Evolutionary conservation across 2,113 vertebrate species (phyloP).

Genomic region (Salvator merianae): DNA sequence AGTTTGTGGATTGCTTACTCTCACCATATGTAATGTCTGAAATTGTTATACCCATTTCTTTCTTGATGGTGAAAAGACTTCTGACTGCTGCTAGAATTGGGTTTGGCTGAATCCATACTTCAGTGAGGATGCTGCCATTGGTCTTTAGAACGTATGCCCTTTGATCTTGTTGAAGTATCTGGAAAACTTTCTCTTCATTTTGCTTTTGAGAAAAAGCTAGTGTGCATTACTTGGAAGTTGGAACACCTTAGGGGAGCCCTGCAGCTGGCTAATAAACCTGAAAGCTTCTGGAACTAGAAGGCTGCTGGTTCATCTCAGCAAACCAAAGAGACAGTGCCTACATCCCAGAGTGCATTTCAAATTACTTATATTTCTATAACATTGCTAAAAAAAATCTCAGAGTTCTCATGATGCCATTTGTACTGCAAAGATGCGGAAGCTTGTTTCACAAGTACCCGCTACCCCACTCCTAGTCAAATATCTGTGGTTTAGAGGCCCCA

Average conservation of each 20-base stretch:
- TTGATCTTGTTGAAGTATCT: constrained; percentile 30
- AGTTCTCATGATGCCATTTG: constrained; percentile 58
- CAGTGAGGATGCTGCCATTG: constrained; percentile 18
- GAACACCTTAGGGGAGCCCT: constrained; percentile 35
- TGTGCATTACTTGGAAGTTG: constrained; percentile 32
- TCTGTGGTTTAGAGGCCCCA: constrained; percentile 43
- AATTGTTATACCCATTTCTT: constrained; percentile 35
- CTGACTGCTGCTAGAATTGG: background rate
- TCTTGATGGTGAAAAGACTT: constrained; percentile 24
- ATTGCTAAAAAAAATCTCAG: constrained; percentile 55
- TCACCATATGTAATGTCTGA: constrained; percentile 58
- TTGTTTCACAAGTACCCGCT: background rate
- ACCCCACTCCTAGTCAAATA: constrained; percentile 33
- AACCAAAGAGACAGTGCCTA: constrained; percentile 61
- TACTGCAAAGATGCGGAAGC: constrained; percentile 56
- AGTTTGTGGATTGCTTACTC: constrained; percentile 30
- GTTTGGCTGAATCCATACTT: constrained; percentile 13
- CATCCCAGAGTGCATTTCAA: constrained; percentile 60
- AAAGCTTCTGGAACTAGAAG: constrained; percentile 74
- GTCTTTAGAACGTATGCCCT: constrained; percentile 17
- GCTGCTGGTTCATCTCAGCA: constrained; percentile 67
- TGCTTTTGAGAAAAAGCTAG: constrained; percentile 60
- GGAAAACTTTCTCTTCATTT: constrained; percentile 39
- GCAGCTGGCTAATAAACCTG: constrained; percentile 60
- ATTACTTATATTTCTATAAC: constrained; percentile 32